Percentiles rank a stretch among this genome's conserved stretches.
Conservation (phyloP, 1,140 invertebrate genomes). For the Drosophila aff. region DNA sequence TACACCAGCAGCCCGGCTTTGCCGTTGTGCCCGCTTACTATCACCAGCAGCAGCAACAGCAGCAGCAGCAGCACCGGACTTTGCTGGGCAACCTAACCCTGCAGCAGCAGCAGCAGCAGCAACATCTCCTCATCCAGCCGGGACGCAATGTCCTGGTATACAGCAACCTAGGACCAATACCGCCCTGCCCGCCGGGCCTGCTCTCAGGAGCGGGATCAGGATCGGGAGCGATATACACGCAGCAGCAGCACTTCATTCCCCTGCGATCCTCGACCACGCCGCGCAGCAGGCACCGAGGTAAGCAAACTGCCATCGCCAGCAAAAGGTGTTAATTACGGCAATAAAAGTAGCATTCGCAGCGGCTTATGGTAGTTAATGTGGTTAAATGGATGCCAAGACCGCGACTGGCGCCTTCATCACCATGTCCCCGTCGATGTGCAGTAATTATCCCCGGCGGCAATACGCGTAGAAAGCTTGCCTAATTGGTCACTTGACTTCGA, state of each 20-base stretch:
- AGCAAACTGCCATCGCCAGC: constrained; percentile 53
- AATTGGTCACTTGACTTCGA: constrained; percentile 59
- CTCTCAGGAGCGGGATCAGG: constrained; percentile 44
- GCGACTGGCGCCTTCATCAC: constrained; percentile 54
- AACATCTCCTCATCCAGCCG: constrained; percentile 71
- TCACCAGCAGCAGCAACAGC: constrained; percentile 70
- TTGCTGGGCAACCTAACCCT: constrained; percentile 63
- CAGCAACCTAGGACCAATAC: constrained; percentile 73
- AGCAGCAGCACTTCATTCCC: constrained; percentile 74
- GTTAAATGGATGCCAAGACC: constrained; percentile 58
- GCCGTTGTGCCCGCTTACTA: constrained; percentile 56
- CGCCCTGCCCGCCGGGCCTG: constrained; percentile 76
- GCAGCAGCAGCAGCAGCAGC: constrained; percentile 64
- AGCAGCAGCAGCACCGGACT: constrained; percentile 54
- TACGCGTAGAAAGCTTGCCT: constrained; percentile 65
- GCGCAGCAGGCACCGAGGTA: constrained; percentile 70
- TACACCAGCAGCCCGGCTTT: constrained; percentile 52
- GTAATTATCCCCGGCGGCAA: constrained; percentile 61
- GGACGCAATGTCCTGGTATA: constrained; percentile 76
- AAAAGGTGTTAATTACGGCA: constrained; percentile 78
- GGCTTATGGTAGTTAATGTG: constrained; percentile 69
- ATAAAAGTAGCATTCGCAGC: constrained; percentile 75
- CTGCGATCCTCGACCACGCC: constrained; percentile 67
- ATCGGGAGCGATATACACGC: constrained; percentile 66
- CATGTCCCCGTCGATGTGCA: constrained; percentile 34